Base-by-base conservation (phyloP, 2,113 vertebrate species). In the Nothocercus nigrocapillus region DNA sequence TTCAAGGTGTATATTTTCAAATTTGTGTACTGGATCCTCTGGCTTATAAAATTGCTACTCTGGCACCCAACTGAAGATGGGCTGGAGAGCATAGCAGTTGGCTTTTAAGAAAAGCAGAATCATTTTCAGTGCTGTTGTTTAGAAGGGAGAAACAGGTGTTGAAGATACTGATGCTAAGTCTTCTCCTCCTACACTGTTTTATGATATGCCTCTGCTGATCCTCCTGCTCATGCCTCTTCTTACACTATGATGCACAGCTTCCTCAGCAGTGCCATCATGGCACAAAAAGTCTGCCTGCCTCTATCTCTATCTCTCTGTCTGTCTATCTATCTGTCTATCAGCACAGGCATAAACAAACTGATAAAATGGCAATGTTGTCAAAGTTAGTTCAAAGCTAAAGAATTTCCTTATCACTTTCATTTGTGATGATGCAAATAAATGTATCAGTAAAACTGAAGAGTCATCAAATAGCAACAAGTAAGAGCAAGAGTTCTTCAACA, bases 161-260 rank as follows among this genome's bases (percentile, higher is more conserved):
- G 63, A 77, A 79, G 44, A 13, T 28, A 34, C 27, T 56, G 54
- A 56, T 3, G 16, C 4, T 13, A 40, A 56, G 1, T 17, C 13
- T 25, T 68, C 47, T 38, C 58, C 24, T 51, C 10, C 64, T 32
- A 68, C 15, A 16, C 27, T 32, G 2, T 25, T 32, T 56, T 32
- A 10, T 3, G 8, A 13, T 22, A 12, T n/a, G 13, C 6, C 32
- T 9, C 11, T 56, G 12, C 64, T 68, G 64, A 82, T 12, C 21
- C 30, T 9, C 3, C 16, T 19, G 7, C 2, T 18, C 6, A 27
- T 69, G 67, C 21, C 13, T 63, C 17, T 62, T 34, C 25, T 69
- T 38, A 54, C 28, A 47, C 12, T 25, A 11, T 0, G 0, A n/a
- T 10, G 3, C 5, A 22, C 40, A 1, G 0, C 38, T 5, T 78